Evolutionary conservation across 2,113 vertebrate species (phyloP), one percentile per base, ranked within the genome.

Genomic region (Muntiacus muntjak): DNA sequence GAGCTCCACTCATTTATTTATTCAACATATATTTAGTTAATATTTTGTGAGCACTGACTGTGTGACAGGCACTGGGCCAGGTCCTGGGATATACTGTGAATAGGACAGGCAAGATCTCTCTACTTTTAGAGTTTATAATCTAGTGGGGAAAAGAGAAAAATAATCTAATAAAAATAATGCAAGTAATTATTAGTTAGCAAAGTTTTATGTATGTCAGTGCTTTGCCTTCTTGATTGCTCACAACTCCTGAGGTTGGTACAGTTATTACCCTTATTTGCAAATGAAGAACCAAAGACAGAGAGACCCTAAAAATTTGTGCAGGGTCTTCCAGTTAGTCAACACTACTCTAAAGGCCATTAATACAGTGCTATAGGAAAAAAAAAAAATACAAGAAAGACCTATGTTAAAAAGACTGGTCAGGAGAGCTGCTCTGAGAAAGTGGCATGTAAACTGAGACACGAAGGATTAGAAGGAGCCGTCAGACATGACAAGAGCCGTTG

Each of bases 211-310:
- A 55, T 78, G 45, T 25, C 58, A 86, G 8, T 47, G 43, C 54
- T 95, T 84, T 94, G 45, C 30, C 28, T 76, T 82, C 14, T 40
- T 85, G 84, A 86, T 26, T 95, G 19, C n/a, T 55, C 58, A 91
- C 11, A 52, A 36, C 40, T 40, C n/a, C 16, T 17, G 5, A 86
- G 30, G 21, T 93, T 78, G 47, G 17, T 83, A 78, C 17, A 47
- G 47, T 87, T 94, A 95, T 62, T 95, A 47, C 10, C 1, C 21
- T 96, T 95, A 76, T 94, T 90, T 95, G 45, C 16, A 94, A 81
- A 90, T 55, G 28, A 67, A 96, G 79, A 64, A 67, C 2, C n/a
- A 1, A 78, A 89, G 54, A 25, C 52, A n/a, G 23, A 94, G 67
- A 94, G 64, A 85, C 85, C 40, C 25, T 45, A 36, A 82, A 82